Evolutionary conservation across 37 sponge, comb jelly and placozoan species (phyloP).

Genomic region (Eunapius fragilis): DNA sequence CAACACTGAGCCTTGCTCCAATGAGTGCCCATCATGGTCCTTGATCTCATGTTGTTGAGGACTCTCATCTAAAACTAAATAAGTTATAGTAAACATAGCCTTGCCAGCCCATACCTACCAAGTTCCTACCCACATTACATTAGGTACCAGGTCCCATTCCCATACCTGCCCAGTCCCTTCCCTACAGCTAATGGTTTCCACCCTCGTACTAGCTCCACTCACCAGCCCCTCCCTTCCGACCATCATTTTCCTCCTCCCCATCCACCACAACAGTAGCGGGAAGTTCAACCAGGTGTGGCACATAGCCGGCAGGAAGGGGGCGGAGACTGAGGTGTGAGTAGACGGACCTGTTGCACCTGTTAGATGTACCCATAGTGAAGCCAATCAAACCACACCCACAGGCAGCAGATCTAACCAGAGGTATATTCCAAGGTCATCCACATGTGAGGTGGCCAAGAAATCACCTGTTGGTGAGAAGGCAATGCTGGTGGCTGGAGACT

Average conservation of each 20-base stretch:
- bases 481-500: conserved; percentile 82
- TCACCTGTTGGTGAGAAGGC: conserved; percentile 85
- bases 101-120: too few relatives aligned
- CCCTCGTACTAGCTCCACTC: conserved; percentile 32
- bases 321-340: conserved; percentile 79
- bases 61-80: background rate
- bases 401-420: conserved; percentile 69
- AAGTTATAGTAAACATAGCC: too few relatives aligned
- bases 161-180: too few relatives aligned
- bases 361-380: background rate
- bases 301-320: conserved; percentile 58
- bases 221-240: background rate
- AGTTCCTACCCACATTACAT: too few relatives aligned
- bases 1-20: background rate
- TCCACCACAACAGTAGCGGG: conserved; percentile 31
- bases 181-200: background rate
- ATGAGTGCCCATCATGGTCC: background rate
- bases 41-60: background rate
- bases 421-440: conserved; percentile 88
- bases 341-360: conserved; percentile 83
- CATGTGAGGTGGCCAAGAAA: conserved; percentile 85
- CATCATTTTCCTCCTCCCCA: conserved; percentile 22
- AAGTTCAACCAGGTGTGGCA: conserved; percentile 25
- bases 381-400: background rate
- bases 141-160: too few relatives aligned